Base-by-base conservation (phyloP, 2,113 vertebrate genomes). In the Gasterosteus nipponicus region DNA sequence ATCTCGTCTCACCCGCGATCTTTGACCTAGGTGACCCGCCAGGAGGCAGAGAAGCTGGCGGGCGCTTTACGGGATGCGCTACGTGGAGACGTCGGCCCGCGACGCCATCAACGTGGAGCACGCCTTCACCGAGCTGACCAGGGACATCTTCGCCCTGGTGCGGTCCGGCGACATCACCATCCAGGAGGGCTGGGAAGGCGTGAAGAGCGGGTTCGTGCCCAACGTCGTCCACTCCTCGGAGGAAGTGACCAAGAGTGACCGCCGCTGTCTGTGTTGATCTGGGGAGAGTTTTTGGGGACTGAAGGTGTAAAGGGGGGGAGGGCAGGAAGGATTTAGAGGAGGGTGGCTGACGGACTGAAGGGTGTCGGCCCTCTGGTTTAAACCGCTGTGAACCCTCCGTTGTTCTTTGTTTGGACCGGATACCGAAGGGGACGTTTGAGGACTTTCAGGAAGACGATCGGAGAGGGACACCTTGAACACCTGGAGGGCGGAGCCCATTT, bases 141-240 rank as follows among this genome's bases (percentile, higher is more conserved):
- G 95, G 54, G 97, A 99, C 86, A 99, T 99, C 89, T 99, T 98
- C 1, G 96, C 97, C 92, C 92, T 98, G 92, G 97, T 99, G 86
- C 97, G 97, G 87, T 93, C 95, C 39, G 98, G 98, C 6, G 97
- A 99, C 11, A 98, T 99, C 89, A 95, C 95, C 1, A 98, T 99
- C 92, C 97, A 99, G 92, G 98, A 99, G 92, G 98, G 98, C 71
- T 99, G 98, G 98, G 98, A 99, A 90, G 98, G 98, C 49, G 97
- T 99, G 85, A 98, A 99, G 95, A 99, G 98, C 0, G 98, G 98
- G 38, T 98, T 99, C 56, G 97, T 99, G 60, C 98, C 98, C 59
- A 99, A 99, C 0, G 96, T 99, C 80, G 97, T 98, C 63, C 97
- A 98, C 92, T 98, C 97, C 22, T 98, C 97, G 0, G 97, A 98